Evolutionary conservation across 2,888 invertebrate species (phyloP).

Genomic region (Synanthedon myopaeformis): DNA sequence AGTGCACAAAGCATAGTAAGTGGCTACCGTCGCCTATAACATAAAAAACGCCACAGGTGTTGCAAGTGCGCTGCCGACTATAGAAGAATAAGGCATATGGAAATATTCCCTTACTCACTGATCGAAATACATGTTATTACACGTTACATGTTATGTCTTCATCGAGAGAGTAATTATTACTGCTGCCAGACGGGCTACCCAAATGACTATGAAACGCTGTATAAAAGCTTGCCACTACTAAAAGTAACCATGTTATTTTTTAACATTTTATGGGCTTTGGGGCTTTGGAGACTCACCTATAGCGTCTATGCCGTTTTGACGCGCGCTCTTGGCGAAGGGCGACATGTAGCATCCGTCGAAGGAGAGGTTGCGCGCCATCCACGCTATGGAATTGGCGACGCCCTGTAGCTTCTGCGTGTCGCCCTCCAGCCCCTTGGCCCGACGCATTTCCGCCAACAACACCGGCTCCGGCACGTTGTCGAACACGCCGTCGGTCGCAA

Average conservation of each 20-base stretch:
- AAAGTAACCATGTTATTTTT: background rate
- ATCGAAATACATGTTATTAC: too few relatives aligned
- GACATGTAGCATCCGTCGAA: slow-evolving; percentile 96
- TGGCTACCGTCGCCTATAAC: too few relatives aligned
- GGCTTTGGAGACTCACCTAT: slow-evolving; percentile 72
- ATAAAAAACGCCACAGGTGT: too few relatives aligned
- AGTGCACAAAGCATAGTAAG: too few relatives aligned
- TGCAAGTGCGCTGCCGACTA: too few relatives aligned
- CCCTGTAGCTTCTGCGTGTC: slow-evolving; percentile 85
- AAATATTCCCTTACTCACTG: too few relatives aligned
- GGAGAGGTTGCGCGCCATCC: slow-evolving; percentile 94
- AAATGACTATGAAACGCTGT: too few relatives aligned
- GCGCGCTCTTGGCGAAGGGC: slow-evolving; percentile 93
- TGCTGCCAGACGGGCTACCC: too few relatives aligned
- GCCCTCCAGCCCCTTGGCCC: slow-evolving; percentile 55
- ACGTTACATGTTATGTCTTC: too few relatives aligned
- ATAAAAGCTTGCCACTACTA: background rate
- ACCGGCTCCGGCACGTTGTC: slow-evolving; percentile 96
- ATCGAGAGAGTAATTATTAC: too few relatives aligned
- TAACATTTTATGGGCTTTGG: background rate
- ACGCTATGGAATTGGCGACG: slow-evolving; percentile 93
- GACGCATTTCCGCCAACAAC: slow-evolving; percentile 85
- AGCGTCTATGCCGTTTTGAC: slow-evolving; percentile 92
- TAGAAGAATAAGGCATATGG: too few relatives aligned
- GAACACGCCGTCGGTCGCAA: slow-evolving; percentile 98